Percentiles rank a stretch among this genome's conserved stretches.
Conservation (phyloP, 2,888 invertebrate genomes). For the Erebia aethiops region DNA sequence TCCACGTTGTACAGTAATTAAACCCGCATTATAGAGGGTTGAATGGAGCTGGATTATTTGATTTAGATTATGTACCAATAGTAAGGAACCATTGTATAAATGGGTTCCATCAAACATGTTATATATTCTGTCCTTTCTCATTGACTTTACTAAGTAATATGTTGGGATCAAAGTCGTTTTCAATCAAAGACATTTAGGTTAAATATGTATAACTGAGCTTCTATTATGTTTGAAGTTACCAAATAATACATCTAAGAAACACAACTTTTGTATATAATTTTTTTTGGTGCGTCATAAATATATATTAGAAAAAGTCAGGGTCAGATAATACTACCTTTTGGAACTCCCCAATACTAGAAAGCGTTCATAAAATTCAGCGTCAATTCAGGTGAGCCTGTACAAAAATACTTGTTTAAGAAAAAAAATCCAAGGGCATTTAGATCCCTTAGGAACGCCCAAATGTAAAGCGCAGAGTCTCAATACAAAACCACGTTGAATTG, state of each 20-base stretch:
- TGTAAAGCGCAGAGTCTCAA: not conserved
- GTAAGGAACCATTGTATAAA: not conserved
- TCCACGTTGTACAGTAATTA: conserved; percentile 14
- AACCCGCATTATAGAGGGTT: conserved; percentile 17
- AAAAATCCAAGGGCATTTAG: not conserved
- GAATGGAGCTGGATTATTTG: conserved; percentile 17
- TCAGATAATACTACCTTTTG: not conserved
- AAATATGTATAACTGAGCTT: no score
- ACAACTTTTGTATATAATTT: no score
- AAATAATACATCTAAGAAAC: no score
- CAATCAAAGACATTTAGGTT: no score
- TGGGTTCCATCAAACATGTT: not conserved
- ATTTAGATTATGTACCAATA: conserved; percentile 11
- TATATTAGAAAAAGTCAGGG: not conserved
- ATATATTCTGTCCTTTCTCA: no score
- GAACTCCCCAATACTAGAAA: no score
- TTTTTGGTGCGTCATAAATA: not conserved
- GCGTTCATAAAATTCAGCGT: no score
- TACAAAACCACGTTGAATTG: not conserved
- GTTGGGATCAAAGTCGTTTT: no score
- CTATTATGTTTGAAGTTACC: no score
- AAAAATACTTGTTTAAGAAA: not conserved
- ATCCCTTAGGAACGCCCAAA: not conserved
- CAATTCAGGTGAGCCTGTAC: not conserved
- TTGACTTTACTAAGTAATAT: no score